A percentile compares a stretch with the other conserved stretches of the same genome.
Evolutionary conservation across 2,888 invertebrate species (phyloP).

Genomic region (Pilophorus perplexus): DNA sequence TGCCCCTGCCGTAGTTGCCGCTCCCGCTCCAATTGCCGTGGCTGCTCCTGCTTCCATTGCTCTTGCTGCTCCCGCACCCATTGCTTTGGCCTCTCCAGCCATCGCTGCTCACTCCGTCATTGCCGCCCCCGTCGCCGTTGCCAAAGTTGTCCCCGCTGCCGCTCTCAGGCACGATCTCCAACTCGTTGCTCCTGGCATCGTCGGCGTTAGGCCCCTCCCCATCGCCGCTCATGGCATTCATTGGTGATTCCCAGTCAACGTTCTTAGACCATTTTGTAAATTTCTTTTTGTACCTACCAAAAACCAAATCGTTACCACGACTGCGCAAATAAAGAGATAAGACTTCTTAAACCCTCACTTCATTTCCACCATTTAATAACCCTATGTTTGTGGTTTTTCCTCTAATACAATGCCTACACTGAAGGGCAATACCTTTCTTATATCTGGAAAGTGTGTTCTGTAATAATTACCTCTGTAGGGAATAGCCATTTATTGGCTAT

Average conservation of each 20-base stretch:
- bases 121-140: conserved; percentile 18
- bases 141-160: conserved; percentile 16
- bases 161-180: conserved; percentile 25
- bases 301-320: conserved; percentile 35
- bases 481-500: too few relatives aligned
- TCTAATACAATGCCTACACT: too few relatives aligned
- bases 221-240: conserved; percentile 23
- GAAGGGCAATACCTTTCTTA: too few relatives aligned
- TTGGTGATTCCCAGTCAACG: conserved; percentile 4
- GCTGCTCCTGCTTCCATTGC: conserved; percentile 10
- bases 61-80: conserved; percentile 2
- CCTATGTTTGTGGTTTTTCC: too few relatives aligned
- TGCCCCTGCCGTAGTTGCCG: conserved; percentile 6
- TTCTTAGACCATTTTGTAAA: too few relatives aligned
- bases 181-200: conserved; percentile 26
- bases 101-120: neutral
- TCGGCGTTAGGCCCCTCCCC: conserved; percentile 32
- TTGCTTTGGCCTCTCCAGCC: conserved; percentile 7
- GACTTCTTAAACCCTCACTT: conserved; percentile 12
- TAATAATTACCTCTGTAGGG: too few relatives aligned
- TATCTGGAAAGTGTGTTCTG: too few relatives aligned
- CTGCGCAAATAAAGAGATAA: conserved; percentile 38
- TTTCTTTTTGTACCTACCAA: conserved; percentile 23
- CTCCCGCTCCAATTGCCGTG: conserved; percentile 23
- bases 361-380: neutral